Percentiles rank a stretch among this genome's conserved stretches.
phyloP scores from a whole-genome alignment of 2,888 invertebrate genomes.

The Drosophila yooni region DNA sequence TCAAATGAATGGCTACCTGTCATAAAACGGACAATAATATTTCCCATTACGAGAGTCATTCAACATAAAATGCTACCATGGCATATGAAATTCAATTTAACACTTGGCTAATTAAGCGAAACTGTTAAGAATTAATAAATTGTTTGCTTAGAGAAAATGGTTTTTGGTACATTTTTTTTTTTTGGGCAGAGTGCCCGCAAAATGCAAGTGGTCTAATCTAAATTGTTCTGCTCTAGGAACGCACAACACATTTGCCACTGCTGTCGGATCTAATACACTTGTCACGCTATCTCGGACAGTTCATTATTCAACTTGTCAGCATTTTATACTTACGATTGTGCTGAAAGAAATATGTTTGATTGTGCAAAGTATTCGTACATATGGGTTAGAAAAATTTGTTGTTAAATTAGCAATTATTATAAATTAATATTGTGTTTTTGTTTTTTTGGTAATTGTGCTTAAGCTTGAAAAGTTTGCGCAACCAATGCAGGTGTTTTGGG shows the following conservation, averaged over 20 bases:
- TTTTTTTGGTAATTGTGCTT: conserved; percentile 37
- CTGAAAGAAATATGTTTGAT: conserved; percentile 19
- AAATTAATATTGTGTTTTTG: conserved; percentile 39
- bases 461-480: conserved; percentile 51
- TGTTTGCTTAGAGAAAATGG: conserved; percentile 41
- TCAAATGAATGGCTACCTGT: conserved; percentile 10
- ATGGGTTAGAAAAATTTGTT: conserved; percentile 62
- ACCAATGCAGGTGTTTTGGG: conserved; percentile 48
- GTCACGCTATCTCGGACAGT: conserved; percentile 38
- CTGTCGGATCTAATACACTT: conserved; percentile 39
- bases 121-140: conserved; percentile 65
- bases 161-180: conserved; percentile 27
- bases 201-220: conserved; percentile 26
- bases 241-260: conserved; percentile 13
- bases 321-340: conserved; percentile 30
- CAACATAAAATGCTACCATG: conserved; percentile 8
- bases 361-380: conserved; percentile 61
- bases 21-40: conserved; percentile 18
- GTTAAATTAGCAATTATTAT: conserved; percentile 81
- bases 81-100: conserved; percentile 47
- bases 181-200: conserved; percentile 66
- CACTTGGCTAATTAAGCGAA: conserved; percentile 60
- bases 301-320: conserved; percentile 62
- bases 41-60: background rate
- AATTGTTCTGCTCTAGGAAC: conserved; percentile 35